Percentiles rank a stretch among this genome's conserved stretches.
These are phyloP conservation scores for Eucriotettix oculatus DNA, from an alignment of 2,888 invertebrate species.

Conservation along the genomic window DNA sequence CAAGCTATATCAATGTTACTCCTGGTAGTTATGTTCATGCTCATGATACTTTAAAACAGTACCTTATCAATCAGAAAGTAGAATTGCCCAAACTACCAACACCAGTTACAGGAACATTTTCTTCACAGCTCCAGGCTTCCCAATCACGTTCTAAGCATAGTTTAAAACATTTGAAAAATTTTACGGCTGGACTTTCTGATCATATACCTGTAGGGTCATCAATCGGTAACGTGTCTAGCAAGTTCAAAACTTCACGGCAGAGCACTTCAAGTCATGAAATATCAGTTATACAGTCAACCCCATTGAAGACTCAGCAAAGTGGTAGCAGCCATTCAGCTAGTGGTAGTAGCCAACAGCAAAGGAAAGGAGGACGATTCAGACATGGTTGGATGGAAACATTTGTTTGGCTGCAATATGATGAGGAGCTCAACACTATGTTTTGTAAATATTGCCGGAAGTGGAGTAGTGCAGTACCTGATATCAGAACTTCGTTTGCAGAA, in stretches of 20 bases:
- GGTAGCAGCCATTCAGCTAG: constrained; percentile 1
- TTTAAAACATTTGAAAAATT: no score
- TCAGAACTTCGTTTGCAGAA: constrained; percentile 62
- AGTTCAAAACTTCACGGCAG: constrained; percentile 12
- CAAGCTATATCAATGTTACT: neutral
- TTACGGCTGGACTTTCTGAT: no score
- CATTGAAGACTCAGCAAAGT: constrained; percentile 1
- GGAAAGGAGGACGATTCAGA: constrained; percentile 50
- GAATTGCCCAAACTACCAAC: constrained; percentile 16
- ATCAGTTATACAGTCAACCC: constrained; percentile 23
- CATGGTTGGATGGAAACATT: constrained; percentile 49
- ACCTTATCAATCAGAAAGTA: constrained; percentile 13
- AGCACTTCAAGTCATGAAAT: constrained; percentile 17
- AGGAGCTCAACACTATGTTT: constrained; percentile 48
- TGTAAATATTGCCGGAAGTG: constrained; percentile 58
- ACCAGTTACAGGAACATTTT: constrained; percentile 16
- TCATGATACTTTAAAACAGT: constrained; percentile 4
- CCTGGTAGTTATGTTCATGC: neutral
- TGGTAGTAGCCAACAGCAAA: constrained; percentile 18
- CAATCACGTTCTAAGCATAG: constrained; percentile 1
- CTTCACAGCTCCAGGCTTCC: constrained; percentile 14
- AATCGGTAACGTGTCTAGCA: constrained; percentile 7
- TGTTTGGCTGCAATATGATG: constrained; percentile 58
- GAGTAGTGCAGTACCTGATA: constrained; percentile 50
- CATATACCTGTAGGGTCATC: neutral